Evolutionary conservation across 2,888 invertebrate genomes (phyloP), one percentile per base, ranked within the genome.

Genomic region (Sesia apiformis): DNA sequence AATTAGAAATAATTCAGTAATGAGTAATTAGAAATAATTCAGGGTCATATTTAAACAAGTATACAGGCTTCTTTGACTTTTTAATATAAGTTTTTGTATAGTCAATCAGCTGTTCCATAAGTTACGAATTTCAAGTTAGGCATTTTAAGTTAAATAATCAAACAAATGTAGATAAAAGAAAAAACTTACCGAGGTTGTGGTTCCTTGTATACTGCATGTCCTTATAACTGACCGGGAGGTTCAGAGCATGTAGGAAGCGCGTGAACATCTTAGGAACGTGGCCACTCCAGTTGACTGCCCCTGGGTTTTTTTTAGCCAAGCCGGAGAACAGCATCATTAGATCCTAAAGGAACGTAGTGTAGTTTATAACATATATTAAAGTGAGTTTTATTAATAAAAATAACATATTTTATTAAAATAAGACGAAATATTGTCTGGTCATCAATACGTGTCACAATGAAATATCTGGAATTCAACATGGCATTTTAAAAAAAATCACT

Each of bases 231-330:
- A 97, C 95, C 0, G 96, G 97, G 53, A 97, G 84, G 70, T 94
- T 93, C 54, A 97, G 91, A 46, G 93, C 93, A 61, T 94, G 91
- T 58, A 95, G 80, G 73, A 92, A 94, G 74, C 93, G 89, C 6
- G 92, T 92, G 69, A 94, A 95, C 92, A 96, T 94, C 55, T 92
- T 82, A 0, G 96, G 93, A 53, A 96, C 91, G 71, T 96, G 91
- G 0, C 95, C 95, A 58, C 94, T 93, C 97, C 97, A 98, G 76
- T 98, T 93, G 50, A 98, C 93, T 54, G 93, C 93, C 0, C 97
- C 97, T 54, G 95, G 93, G 76, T 94, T 96, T 63, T 91, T 88
- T 63, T 90, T 90, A 0, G 96, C 94, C 51, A 96, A 81, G 51
- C 93, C 91, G 0, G 96, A 91, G 78, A 97, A 93, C 51, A 97